Evolutionary conservation across 2,113 vertebrate genomes (phyloP).

Genomic region (Chionomys nivalis): DNA sequence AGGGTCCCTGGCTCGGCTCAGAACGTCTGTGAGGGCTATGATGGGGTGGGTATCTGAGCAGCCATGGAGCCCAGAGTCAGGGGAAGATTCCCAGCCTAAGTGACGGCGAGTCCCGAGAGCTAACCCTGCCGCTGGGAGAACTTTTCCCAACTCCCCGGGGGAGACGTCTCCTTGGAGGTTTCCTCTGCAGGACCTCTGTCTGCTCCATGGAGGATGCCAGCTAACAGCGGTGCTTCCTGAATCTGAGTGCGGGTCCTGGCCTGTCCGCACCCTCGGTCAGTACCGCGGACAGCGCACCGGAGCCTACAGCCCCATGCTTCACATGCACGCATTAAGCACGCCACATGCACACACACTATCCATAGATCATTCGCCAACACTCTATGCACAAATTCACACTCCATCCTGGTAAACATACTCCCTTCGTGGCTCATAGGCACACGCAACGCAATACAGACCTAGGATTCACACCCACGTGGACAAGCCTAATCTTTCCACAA

Average conservation of each 20-base stretch:
- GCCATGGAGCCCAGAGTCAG: background rate
- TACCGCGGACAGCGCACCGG: constrained; percentile 61
- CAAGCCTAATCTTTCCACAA: background rate
- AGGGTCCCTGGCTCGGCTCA: background rate
- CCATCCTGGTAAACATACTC: background rate
- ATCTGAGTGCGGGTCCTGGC: background rate
- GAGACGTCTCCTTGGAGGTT: background rate
- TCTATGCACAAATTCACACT: background rate
- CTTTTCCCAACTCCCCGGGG: constrained; percentile 74
- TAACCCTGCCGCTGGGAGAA: constrained; percentile 60
- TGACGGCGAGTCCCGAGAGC: background rate
- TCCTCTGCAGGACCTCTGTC: background rate
- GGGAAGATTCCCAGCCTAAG: background rate
- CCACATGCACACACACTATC: background rate
- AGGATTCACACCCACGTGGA: background rate
- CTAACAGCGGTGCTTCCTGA: background rate
- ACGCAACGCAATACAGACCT: background rate
- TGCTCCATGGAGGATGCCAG: background rate
- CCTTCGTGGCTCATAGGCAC: background rate
- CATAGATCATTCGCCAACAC: background rate
- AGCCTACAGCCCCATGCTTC: background rate
- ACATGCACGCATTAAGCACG: background rate
- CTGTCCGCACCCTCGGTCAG: background rate
- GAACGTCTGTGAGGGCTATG: background rate
- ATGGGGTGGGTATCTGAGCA: background rate